Evolutionary conservation across 2,888 invertebrate genomes (phyloP), one percentile per base, ranked within the genome.

Genomic region (Hydraecia micacea): DNA sequence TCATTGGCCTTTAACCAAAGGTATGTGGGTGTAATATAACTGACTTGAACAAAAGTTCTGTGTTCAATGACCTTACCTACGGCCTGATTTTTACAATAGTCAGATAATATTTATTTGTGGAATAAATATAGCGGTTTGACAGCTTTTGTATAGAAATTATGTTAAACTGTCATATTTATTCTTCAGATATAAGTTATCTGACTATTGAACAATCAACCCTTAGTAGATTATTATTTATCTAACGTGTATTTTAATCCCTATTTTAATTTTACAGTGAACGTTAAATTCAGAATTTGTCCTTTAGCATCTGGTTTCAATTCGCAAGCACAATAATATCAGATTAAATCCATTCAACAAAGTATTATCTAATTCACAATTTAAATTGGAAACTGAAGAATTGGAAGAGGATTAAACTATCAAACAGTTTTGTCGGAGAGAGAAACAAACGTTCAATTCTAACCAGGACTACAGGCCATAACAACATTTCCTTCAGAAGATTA

Each of bases 401-500:
- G 75, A 72, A 52, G 58, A 77, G 80, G 79, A 76, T 83, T 76
- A 75, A 77, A 83, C 77, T 81, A 79, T 80, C 79, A 74, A 76
- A 65, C 42, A 55, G 75, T 79, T 73, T 74, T 66, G 63, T 77
- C 55, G n/a, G 32, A 75, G n/a, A 52, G 55, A 25, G 46, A 79
- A 87, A 81, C 79, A 75, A 87, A 77, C 63, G 63, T 79, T 87
- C 76, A 73, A 80, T 87, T 87, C 79, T 75, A 73, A 85, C 67
- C 73, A 83, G 76, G 15, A 63, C 68, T 73, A 13, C 68, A 60
- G 39, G 79, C 77, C 80, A 82, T 84, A 87, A 87, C 75, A 79
- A 81, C 80, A 87, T 87, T 88, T 88, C 79, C 88, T 89, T 86
- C 74, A 77, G 79, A 82, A 90, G 92, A 91, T 93, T 90, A 93